phyloP scores from a whole-genome alignment of 2,113 vertebrate species.

The Lanius collurio region DNA sequence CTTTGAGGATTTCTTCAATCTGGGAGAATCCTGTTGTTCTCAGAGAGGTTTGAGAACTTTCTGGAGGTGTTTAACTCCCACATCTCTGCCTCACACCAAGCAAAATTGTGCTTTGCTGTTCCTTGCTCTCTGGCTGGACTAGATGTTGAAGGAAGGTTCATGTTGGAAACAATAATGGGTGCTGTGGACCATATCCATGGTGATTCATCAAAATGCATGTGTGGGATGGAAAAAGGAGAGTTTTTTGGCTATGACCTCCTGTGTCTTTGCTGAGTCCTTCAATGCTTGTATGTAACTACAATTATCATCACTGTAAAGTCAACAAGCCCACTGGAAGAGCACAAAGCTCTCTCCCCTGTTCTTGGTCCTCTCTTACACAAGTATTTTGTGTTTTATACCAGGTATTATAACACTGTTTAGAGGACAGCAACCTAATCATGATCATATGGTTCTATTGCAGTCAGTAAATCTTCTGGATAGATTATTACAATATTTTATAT shows the following conservation, averaged over 20 bases:
- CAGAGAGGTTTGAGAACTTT: neutral
- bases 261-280: neutral
- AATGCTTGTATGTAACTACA: neutral
- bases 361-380: neutral
- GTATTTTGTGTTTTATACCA: neutral
- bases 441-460: neutral
- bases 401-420: neutral
- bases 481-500: neutral
- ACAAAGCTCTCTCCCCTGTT: neutral
- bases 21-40: neutral
- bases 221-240: neutral
- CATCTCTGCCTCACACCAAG: neutral
- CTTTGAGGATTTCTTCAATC: neutral
- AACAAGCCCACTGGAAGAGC: neutral
- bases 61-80: neutral
- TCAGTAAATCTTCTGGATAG: neutral
- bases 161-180: neutral
- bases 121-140: neutral
- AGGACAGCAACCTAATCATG: neutral
- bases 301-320: neutral
- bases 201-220: neutral
- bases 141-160: neutral
- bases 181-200: neutral
- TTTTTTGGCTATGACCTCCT: neutral
- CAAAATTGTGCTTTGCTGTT: neutral